These are phyloP conservation scores for Pelodiscus sinensis DNA, from an alignment of 2,113 vertebrate species.

Conservation along the genomic window DNA sequence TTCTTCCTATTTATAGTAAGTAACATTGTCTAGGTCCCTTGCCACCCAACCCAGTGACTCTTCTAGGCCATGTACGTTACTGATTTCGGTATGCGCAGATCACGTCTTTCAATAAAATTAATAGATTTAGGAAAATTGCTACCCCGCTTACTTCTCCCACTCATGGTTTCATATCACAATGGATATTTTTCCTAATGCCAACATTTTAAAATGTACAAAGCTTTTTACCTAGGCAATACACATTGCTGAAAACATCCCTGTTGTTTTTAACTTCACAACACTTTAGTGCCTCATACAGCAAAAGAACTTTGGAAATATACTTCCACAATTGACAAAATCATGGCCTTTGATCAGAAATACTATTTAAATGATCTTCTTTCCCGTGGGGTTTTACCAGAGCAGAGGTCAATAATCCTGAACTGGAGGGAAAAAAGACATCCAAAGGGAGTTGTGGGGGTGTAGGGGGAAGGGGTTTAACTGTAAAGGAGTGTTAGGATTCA, in stretches of 20 bases:
- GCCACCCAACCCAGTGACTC: rapidly evolving
- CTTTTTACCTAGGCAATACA: neutral
- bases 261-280: neutral
- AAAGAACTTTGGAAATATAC: neutral
- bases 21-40: neutral
- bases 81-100: neutral
- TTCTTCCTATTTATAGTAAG: neutral
- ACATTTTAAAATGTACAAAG: neutral
- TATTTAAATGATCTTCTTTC: rapidly evolving
- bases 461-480: neutral
- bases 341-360: neutral
- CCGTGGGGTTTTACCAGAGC: rapidly evolving
- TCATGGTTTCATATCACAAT: neutral
- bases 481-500: neutral
- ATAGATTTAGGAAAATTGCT: neutral
- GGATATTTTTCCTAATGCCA: neutral
- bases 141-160: rapidly evolving
- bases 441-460: neutral
- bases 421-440: neutral
- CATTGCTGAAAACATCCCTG: neutral
- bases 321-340: neutral
- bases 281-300: neutral
- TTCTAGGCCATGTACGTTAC: neutral
- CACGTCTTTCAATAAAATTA: neutral
- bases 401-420: neutral